A percentile compares a stretch with the other conserved stretches of the same genome.
Conservation (phyloP, 2,888 invertebrate genomes). For the Anthoptus insignis region DNA sequence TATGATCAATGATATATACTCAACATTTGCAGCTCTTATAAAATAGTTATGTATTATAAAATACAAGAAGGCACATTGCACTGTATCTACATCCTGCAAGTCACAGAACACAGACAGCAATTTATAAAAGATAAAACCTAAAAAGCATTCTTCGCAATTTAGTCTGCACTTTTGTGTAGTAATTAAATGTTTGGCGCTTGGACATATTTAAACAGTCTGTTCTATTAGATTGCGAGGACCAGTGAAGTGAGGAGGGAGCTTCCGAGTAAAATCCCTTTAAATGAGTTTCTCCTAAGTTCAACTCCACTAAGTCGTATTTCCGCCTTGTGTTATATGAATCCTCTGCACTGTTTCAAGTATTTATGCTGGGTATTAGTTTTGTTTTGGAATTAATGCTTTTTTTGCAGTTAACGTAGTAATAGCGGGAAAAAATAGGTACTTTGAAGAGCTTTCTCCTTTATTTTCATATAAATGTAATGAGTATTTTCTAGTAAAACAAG, state of each 20-base stretch:
- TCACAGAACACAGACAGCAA: not conserved
- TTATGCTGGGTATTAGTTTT: constrained; percentile 6
- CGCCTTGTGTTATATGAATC: constrained; percentile 32
- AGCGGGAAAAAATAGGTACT: too few relatives aligned
- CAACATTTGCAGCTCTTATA: too few relatives aligned
- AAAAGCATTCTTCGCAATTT: constrained; percentile 5
- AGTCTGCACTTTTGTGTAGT: constrained; percentile 17
- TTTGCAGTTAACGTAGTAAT: too few relatives aligned
- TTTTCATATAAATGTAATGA: too few relatives aligned
- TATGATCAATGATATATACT: too few relatives aligned
- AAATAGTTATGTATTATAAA: too few relatives aligned
- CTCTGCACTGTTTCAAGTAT: constrained; percentile 23
- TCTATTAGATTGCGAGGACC: constrained; percentile 31
- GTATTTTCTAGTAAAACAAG: too few relatives aligned
- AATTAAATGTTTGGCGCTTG: constrained; percentile 31
- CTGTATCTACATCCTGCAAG: too few relatives aligned
- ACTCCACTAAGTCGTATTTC: constrained; percentile 32
- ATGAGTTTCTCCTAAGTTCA: constrained; percentile 37
- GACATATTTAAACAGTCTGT: constrained; percentile 35
- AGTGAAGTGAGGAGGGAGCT: constrained; percentile 29
- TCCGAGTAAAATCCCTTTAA: constrained; percentile 36
- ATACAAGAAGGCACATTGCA: too few relatives aligned
- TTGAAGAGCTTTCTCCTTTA: too few relatives aligned
- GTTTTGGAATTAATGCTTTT: too few relatives aligned
- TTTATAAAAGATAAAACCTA: constrained; percentile 2